A percentile compares a stretch with the other conserved stretches of the same genome.
These are phyloP conservation scores for Apocheima hispidaria DNA, from an alignment of 2,888 invertebrate species.

Conservation along the genomic window DNA sequence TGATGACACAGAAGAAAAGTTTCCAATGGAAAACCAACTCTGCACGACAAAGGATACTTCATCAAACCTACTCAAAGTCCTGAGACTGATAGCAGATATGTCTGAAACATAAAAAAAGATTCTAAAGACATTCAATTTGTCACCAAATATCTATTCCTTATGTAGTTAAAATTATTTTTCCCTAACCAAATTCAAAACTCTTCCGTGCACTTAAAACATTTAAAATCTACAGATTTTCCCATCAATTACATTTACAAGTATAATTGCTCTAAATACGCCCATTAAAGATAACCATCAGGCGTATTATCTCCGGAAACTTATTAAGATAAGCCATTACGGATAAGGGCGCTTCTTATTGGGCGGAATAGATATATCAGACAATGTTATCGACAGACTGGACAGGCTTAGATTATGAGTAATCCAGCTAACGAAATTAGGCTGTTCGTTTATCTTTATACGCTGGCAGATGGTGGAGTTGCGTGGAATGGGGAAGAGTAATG, in stretches of 20 bases:
- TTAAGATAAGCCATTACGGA: slow-evolving; percentile 80
- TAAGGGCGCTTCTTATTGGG: slow-evolving; percentile 55
- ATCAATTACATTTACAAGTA: slow-evolving; percentile 37
- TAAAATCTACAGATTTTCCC: slow-evolving; percentile 17
- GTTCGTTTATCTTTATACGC: slow-evolving; percentile 45
- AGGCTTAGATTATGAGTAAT: slow-evolving; percentile 78
- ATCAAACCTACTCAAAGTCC: no score
- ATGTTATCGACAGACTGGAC: slow-evolving; percentile 78
- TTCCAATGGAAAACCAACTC: no score
- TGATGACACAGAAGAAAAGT: no score
- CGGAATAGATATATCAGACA: slow-evolving; percentile 68
- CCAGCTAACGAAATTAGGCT: slow-evolving; percentile 49
- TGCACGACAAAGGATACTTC: no score
- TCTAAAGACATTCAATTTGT: no score
- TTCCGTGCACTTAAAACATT: slow-evolving; percentile 16
- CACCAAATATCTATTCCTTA: no score
- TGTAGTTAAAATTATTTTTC: no score
- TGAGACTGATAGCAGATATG: no score
- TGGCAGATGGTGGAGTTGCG: slow-evolving; percentile 36
- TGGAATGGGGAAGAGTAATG: slow-evolving; percentile 2
- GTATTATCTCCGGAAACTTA: slow-evolving; percentile 79
- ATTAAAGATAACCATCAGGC: slow-evolving; percentile 45
- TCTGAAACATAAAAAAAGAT: no score
- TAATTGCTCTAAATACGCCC: slow-evolving; percentile 45
- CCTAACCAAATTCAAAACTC: neutral